These are phyloP conservation scores for Caenorhabditis briggsae DNA, from an alignment of 1,140 invertebrate species.

Conservation along the genomic window DNA sequence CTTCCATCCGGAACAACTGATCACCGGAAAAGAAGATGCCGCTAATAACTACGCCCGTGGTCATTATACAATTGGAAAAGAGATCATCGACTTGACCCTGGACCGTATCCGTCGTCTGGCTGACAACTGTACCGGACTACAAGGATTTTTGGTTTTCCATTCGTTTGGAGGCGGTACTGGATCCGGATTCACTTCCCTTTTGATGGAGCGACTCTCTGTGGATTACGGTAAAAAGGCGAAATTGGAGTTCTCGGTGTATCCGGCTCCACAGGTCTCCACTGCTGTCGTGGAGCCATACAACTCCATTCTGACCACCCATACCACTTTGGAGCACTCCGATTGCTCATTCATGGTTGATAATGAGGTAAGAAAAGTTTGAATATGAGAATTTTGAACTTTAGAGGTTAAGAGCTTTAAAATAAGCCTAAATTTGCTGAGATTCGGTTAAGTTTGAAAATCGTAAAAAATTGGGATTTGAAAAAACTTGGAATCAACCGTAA, in stretches of 20 bases:
- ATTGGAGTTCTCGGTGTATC: constrained; percentile 89
- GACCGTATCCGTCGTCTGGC: constrained; percentile 85
- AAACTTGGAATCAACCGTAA: too few species aligned
- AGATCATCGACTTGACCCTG: constrained; percentile 83
- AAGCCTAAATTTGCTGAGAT: neutral
- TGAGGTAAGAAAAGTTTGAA: constrained; percentile 83
- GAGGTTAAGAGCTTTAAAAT: neutral
- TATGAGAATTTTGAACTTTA: neutral
- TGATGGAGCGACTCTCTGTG: constrained; percentile 83
- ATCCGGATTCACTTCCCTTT: constrained; percentile 83
- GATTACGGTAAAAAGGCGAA: constrained; percentile 86
- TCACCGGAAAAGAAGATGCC: constrained; percentile 85
- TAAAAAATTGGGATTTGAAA: too few species aligned
- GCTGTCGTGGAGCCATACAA: constrained; percentile 81
- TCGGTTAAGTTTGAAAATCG: neutral
- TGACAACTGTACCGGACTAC: constrained; percentile 86
- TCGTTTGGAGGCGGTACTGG: constrained; percentile 88
- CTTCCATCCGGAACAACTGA: constrained; percentile 79
- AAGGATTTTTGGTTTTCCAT: constrained; percentile 91
- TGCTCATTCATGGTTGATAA: constrained; percentile 89
- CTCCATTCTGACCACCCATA: constrained; percentile 85
- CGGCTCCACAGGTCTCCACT: constrained; percentile 81
- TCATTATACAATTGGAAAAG: constrained; percentile 90
- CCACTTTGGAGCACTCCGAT: constrained; percentile 85
- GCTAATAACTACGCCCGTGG: constrained; percentile 88